Conservation (phyloP, 2,888 invertebrate genomes). For the Papilio demoleus region DNA sequence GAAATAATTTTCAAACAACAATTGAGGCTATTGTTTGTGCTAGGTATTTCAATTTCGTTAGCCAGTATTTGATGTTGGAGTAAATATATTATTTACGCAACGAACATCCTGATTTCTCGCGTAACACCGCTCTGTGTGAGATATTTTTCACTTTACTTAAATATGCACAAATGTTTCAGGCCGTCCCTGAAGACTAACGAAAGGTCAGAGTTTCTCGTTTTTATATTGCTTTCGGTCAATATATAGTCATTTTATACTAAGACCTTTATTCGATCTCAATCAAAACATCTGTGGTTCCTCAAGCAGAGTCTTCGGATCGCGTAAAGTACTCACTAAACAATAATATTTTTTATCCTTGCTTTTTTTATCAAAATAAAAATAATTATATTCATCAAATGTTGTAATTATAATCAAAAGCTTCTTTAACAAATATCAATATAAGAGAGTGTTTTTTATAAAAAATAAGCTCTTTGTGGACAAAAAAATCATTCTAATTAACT, state of each 20-base stretch:
- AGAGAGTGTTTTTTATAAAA: too few species aligned
- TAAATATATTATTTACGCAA: constrained; percentile 47
- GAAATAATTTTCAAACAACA: constrained; percentile 11
- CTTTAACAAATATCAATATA: too few species aligned
- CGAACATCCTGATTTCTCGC: constrained; percentile 50
- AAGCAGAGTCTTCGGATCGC: background rate
- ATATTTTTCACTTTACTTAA: constrained; percentile 56
- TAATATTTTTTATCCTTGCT: background rate
- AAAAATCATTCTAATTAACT: too few species aligned
- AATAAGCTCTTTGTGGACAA: too few species aligned
- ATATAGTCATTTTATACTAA: constrained; percentile 34
- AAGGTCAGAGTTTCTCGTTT: constrained; percentile 45
- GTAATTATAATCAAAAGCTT: too few species aligned
- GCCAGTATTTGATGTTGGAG: constrained; percentile 46
- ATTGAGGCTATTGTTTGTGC: constrained; percentile 19
- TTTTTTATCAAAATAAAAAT: too few species aligned
- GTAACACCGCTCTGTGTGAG: constrained; percentile 44
- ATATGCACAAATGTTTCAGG: constrained; percentile 56
- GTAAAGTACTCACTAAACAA: background rate
- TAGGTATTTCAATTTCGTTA: constrained; percentile 43
- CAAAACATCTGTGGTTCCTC: constrained; percentile 10
- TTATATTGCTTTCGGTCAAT: constrained; percentile 46
- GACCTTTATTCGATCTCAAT: background rate
- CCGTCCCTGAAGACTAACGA: constrained; percentile 46
- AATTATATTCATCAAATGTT: background rate